A percentile compares a stretch with the other conserved stretches of the same genome.
phyloP scores from a whole-genome alignment of 2,797 vertebrate species.

The Meda fulgida region DNA sequence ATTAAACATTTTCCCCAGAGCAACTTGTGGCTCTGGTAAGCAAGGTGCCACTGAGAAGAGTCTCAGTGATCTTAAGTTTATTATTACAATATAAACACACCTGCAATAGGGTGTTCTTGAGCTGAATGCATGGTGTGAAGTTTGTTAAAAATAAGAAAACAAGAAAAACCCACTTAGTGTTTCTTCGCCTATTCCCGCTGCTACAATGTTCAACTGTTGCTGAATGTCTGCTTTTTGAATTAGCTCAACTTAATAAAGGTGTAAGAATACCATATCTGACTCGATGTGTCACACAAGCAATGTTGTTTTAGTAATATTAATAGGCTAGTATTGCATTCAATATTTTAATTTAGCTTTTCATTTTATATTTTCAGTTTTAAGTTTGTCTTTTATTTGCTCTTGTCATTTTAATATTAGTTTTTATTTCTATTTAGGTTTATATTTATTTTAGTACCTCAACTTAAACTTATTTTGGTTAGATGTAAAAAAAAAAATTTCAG shows the following conservation, averaged over 20 bases:
- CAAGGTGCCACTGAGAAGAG: constrained; percentile 62
- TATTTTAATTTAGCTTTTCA: background rate
- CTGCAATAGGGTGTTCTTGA: constrained; percentile 62
- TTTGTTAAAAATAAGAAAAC: constrained; percentile 57
- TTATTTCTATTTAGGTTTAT: background rate
- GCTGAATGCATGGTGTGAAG: constrained; percentile 78
- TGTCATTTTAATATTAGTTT: background rate
- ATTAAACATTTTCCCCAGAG: constrained; percentile 45
- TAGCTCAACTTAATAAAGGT: constrained; percentile 81
- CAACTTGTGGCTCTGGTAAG: constrained; percentile 61
- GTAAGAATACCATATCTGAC: constrained; percentile 72
- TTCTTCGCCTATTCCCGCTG: constrained; percentile 74
- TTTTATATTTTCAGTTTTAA: background rate
- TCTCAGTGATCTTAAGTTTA: constrained; percentile 58
- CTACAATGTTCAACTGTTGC: constrained; percentile 82
- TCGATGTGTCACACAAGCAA: constrained; percentile 60
- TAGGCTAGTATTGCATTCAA: background rate
- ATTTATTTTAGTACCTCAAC: background rate
- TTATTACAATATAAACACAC: constrained; percentile 56
- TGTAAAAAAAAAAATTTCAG: background rate
- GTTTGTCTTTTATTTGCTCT: background rate
- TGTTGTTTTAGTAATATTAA: background rate
- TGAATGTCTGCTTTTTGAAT: constrained; percentile 84
- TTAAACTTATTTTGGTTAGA: background rate
- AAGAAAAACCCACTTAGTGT: constrained; percentile 70